Evolutionary conservation across 2,888 invertebrate genomes (phyloP).

Genomic region (Mycalesis mineus): DNA sequence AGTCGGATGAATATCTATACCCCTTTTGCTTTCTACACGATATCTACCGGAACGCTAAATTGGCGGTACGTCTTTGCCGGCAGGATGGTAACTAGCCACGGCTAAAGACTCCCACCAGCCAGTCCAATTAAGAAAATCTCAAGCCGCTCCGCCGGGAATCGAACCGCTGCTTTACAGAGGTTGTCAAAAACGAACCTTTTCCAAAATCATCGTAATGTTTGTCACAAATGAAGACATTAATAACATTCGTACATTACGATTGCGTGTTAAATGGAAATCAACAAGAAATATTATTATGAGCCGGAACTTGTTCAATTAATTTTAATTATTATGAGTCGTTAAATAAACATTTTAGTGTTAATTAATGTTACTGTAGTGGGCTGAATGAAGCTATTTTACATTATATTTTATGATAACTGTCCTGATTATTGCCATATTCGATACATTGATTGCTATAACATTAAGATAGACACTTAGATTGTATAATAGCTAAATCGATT

Average conservation of each 20-base stretch:
- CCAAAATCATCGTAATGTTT: neutral
- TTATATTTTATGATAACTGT: neutral
- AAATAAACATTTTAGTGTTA: conserved; percentile 9
- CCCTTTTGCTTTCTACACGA: too few relatives aligned
- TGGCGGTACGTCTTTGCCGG: too few relatives aligned
- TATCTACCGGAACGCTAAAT: too few relatives aligned
- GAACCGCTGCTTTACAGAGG: too few relatives aligned
- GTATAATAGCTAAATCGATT: too few relatives aligned
- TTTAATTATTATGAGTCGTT: neutral
- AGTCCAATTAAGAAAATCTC: too few relatives aligned
- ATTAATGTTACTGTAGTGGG: neutral
- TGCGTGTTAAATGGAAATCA: conserved; percentile 6
- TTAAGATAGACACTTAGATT: too few relatives aligned
- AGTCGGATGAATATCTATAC: too few relatives aligned
- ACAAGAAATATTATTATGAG: neutral
- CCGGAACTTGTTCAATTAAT: conserved; percentile 8
- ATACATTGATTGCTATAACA: neutral
- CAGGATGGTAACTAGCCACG: too few relatives aligned
- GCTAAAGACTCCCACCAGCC: too few relatives aligned
- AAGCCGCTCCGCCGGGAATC: too few relatives aligned
- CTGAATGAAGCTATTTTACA: neutral
- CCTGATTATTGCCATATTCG: neutral
- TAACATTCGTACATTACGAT: neutral
- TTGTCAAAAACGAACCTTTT: neutral
- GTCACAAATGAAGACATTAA: conserved; percentile 5